Evolutionary conservation across 2,888 invertebrate species (phyloP).

Genomic region (Tetragonisca angustula): DNA sequence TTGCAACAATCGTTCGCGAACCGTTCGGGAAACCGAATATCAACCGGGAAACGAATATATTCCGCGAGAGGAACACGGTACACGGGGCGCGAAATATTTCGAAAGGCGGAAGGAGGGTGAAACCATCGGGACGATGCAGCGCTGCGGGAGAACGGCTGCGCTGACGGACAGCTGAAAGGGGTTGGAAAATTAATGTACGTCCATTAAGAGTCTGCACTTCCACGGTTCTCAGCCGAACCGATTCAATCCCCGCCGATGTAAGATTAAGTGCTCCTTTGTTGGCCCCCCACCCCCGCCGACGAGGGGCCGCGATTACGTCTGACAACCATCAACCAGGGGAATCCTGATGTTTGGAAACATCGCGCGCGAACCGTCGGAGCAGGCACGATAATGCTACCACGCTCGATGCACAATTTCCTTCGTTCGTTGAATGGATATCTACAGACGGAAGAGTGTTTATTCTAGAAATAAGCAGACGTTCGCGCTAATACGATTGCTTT

Average conservation of each 20-base stretch:
- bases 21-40: not conserved
- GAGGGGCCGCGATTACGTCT: constrained; percentile 27
- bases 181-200: constrained; percentile 59
- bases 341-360: constrained; percentile 27
- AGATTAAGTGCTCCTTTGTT: constrained; percentile 66
- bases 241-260: constrained; percentile 48
- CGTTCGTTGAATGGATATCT: not conserved
- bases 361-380: not conserved
- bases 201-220: constrained; percentile 54
- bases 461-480: not conserved
- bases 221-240: constrained; percentile 48
- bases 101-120: not conserved
- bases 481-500: not conserved
- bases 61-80: not conserved
- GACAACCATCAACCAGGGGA: constrained; percentile 19
- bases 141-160: not conserved
- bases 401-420: constrained; percentile 12
- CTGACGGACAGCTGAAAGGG: constrained; percentile 60
- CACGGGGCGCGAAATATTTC: constrained; percentile 14
- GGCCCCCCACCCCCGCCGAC: not conserved
- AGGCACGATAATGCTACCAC: not conserved
- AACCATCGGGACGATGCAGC: constrained; percentile 15
- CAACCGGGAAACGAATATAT: not conserved
- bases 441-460: not conserved
- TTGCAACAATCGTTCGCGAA: not conserved